Evolutionary conservation across 2,888 invertebrate species (phyloP), one percentile per base, ranked within the genome.

Genomic region (Pomacea canaliculata): DNA sequence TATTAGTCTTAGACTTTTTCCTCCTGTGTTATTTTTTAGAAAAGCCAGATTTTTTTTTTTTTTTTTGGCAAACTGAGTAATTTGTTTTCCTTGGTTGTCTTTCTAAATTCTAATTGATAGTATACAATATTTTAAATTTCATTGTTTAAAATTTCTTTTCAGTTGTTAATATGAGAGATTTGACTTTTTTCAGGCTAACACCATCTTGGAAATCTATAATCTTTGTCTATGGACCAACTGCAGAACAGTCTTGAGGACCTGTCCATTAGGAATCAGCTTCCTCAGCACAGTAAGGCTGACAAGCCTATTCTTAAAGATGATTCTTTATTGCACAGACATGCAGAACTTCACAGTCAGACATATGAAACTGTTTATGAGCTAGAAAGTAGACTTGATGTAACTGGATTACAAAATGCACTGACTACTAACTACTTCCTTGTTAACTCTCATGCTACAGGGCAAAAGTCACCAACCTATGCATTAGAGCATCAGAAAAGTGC

Each of bases 271-370:
- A 88, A 89, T 78, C 88, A 89, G 77, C 82, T 88, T 49, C 87
- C 87, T 4, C 81, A 86, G 19, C 80, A 87, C 19, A 86, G 85
- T 70, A 83, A 86, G 72, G 79, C 83, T 51, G 85, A 84, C 71
- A 87, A 86, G 77, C 87, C 87, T 3, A 80, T 86, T 65, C 82
- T 89, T 9, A 88, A 87, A 72, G 84, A 86, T 78, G 85, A 84
- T 77, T 83, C 85, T 19, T 81, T 83, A 46, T 72, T 84, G 18
- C 80, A 84, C 68, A 84, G 84, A 72, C 85, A 85, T 13, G 82
- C 83, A 1, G 83, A 85, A 76, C 78, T 85, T n/a, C 83, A 81
- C 68, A 85, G 80, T 75, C 86, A 85, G 27, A 76, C 83, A 3
- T 84, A 86, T 72, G 77, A 80, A 9, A 78, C 80, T 9, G 37